These are phyloP conservation scores for Sphaerophoria taeniata DNA, from an alignment of 2,888 invertebrate genomes.

Conservation along the genomic window DNA sequence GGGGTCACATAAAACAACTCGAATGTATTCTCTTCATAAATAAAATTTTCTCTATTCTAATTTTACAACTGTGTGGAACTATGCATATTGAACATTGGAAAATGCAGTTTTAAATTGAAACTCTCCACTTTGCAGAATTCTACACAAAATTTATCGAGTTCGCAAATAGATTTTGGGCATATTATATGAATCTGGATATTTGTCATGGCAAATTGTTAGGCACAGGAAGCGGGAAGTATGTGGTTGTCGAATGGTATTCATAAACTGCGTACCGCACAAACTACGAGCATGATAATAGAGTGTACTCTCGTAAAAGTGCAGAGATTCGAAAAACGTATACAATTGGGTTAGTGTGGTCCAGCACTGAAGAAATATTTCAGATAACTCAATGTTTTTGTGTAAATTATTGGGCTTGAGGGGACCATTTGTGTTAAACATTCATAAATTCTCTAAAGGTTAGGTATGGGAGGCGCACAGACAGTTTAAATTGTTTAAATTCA, in stretches of 20 bases:
- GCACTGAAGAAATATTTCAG: conserved; percentile 43
- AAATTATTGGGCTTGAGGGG: conserved; percentile 56
- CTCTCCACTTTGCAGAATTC: conserved; percentile 33
- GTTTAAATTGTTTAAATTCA: no score
- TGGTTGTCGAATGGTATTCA: conserved; percentile 23
- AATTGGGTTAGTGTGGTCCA: conserved; percentile 53
- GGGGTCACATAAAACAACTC: conserved; percentile 32
- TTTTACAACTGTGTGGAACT: neutral
- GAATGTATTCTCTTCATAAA: conserved; percentile 29
- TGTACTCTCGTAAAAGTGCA: conserved; percentile 10
- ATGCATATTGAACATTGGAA: neutral
- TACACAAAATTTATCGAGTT: conserved; percentile 23
- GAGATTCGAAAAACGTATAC: conserved; percentile 43
- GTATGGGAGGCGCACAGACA: neutral
- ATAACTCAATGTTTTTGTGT: conserved; percentile 35
- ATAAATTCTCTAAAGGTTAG: neutral
- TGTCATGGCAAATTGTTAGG: conserved; percentile 43
- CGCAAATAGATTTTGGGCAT: conserved; percentile 34
- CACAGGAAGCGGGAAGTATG: neutral
- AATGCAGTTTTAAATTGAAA: conserved; percentile 39
- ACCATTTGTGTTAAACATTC: conserved; percentile 44
- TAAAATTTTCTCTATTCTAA: conserved; percentile 6
- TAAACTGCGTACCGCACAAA: neutral
- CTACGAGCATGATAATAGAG: neutral
- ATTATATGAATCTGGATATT: conserved; percentile 62